phyloP scores from a whole-genome alignment of 2,797 vertebrate genomes.

The Hydrophis major region DNA sequence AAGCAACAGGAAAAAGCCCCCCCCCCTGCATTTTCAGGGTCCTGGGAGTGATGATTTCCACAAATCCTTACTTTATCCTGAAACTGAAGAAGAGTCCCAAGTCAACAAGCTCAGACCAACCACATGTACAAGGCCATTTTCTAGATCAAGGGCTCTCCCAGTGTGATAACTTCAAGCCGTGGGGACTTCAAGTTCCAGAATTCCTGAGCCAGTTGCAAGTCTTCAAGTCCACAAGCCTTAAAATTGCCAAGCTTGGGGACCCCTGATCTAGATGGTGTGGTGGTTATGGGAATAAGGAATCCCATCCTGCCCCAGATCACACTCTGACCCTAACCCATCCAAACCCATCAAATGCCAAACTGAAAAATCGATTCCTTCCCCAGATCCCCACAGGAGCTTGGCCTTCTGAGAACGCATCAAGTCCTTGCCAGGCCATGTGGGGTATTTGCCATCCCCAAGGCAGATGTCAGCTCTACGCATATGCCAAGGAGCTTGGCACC shows the following conservation, averaged over 20 bases:
- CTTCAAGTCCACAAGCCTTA: not conserved
- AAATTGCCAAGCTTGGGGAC: not conserved
- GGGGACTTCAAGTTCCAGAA: too few relatives aligned
- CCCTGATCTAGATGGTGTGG: not conserved
- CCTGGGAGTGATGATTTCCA: not conserved
- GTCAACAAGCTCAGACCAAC: not conserved
- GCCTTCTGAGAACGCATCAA: not conserved
- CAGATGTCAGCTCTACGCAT: not conserved
- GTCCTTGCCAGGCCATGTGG: not conserved
- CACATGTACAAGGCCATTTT: not conserved
- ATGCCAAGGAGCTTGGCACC: not conserved
- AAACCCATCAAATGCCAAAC: not conserved
- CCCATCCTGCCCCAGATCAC: not conserved
- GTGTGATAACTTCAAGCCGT: not conserved
- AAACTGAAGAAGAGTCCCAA: not conserved
- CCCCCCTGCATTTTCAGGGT: fast-evolving
- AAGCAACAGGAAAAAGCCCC: fast-evolving
- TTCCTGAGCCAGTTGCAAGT: not conserved
- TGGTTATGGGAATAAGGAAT: not conserved
- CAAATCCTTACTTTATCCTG: not conserved
- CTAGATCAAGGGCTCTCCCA: not conserved
- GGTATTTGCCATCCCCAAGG: not conserved
- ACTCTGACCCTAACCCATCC: not conserved
- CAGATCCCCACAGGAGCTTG: not conserved
- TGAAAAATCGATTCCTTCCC: not conserved